Percentiles rank a stretch among this genome's conserved stretches.
phyloP scores from a whole-genome alignment of 2,888 invertebrate genomes.

The Pollenia amentaria region DNA sequence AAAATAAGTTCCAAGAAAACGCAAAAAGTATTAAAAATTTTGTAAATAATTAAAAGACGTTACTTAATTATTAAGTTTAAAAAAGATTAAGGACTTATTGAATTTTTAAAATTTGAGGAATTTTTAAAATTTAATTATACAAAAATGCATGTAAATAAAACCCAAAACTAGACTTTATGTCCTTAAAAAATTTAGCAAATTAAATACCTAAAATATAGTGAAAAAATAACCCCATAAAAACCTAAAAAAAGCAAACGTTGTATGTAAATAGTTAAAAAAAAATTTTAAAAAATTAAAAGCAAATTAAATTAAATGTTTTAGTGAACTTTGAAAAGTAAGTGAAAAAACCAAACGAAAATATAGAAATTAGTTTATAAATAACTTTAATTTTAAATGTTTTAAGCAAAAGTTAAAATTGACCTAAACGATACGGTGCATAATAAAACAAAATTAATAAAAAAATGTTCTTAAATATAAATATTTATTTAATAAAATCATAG shows the following conservation, averaged over 20 bases:
- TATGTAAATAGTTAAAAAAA: slow-evolving; percentile 25
- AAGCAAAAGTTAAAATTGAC: slow-evolving; percentile 23
- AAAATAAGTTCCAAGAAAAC: neutral
- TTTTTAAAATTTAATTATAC: slow-evolving; percentile 47
- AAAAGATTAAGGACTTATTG: slow-evolving; percentile 23
- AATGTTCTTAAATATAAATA: neutral
- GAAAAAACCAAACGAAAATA: neutral
- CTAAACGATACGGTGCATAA: neutral
- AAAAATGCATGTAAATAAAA: slow-evolving; percentile 55
- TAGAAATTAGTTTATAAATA: neutral
- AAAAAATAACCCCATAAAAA: neutral
- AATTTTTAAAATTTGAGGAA: slow-evolving; percentile 56
- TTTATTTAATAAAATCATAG: too few species aligned
- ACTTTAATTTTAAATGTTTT: slow-evolving; percentile 13
- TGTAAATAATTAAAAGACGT: neutral
- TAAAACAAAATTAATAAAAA: neutral
- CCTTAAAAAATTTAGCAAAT: slow-evolving; percentile 18
- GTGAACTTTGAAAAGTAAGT: slow-evolving; percentile 12
- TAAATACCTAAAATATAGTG: neutral
- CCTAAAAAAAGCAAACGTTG: neutral
- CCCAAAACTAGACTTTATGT: slow-evolving; percentile 35
- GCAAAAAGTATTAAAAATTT: neutral
- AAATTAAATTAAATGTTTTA: slow-evolving; percentile 37
- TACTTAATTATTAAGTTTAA: slow-evolving; percentile 6
- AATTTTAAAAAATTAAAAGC: neutral